These are phyloP conservation scores for Nesoenas mayeri DNA, from an alignment of 2,113 vertebrate genomes.

Conservation along the genomic window DNA sequence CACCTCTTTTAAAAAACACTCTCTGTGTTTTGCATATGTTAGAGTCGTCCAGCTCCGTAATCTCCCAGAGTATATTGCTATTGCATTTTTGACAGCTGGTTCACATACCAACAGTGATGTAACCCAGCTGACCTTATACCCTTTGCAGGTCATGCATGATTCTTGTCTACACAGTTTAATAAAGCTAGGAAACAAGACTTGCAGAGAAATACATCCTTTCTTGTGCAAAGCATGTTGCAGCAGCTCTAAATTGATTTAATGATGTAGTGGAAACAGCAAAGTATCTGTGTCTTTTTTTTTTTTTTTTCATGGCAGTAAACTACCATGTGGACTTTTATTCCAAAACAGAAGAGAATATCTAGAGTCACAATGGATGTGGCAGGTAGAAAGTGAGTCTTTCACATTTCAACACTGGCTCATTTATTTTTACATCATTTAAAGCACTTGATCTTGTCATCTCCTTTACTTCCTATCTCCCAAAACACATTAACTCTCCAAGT, in stretches of 20 bases:
- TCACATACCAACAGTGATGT: conserved; percentile 49
- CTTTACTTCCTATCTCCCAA: not conserved
- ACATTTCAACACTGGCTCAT: not conserved
- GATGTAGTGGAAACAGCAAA: not conserved
- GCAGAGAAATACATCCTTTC: not conserved
- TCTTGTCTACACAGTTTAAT: conserved; percentile 54
- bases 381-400: not conserved
- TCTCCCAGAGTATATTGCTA: conserved; percentile 21
- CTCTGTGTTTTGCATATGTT: conserved; percentile 11
- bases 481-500: not conserved
- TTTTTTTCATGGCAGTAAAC: not conserved
- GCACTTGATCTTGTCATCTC: not conserved
- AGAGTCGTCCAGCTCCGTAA: conserved; percentile 1
- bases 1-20: conserved; percentile 46
- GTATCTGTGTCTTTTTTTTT: not conserved
- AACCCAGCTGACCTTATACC: conserved; percentile 57
- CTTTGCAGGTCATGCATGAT: conserved; percentile 61
- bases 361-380: not conserved
- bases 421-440: not conserved
- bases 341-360: not conserved
- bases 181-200: conserved; percentile 31
- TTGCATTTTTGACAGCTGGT: conserved; percentile 68
- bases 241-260: not conserved
- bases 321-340: not conserved
- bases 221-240: not conserved